Percentiles rank a stretch among this genome's conserved stretches.
phyloP scores from a whole-genome alignment of 2,888 invertebrate species.

The Schizaphis graminum region DNA sequence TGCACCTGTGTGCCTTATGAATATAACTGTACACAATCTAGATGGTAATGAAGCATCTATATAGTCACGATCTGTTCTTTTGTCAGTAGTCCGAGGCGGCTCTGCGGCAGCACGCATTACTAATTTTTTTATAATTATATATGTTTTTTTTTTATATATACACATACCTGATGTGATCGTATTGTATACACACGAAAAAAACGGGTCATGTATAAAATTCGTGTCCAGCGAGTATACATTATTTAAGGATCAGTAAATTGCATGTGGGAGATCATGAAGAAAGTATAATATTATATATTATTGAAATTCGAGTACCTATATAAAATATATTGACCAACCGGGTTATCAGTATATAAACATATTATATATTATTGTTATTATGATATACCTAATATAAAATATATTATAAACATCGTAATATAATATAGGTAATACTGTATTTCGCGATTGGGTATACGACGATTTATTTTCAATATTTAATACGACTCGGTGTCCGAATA shows the following conservation, averaged over 20 bases:
- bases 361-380: neutral
- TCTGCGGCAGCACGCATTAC: conserved; percentile 53
- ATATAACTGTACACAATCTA: conserved; percentile 56
- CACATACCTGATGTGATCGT: conserved; percentile 11
- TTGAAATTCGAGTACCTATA: conserved; percentile 27
- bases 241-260: conserved; percentile 42
- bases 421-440: neutral
- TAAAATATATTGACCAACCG: neutral
- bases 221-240: conserved; percentile 34
- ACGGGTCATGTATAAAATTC: conserved; percentile 54
- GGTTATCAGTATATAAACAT: neutral
- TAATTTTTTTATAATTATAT: conserved; percentile 64
- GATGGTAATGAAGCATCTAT: conserved; percentile 61
- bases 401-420: neutral
- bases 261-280: conserved; percentile 30
- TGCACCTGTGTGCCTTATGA: conserved; percentile 50
- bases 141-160: neutral
- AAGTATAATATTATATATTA: conserved; percentile 30
- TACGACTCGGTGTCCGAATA: neutral
- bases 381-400: neutral
- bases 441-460: neutral
- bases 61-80: conserved; percentile 57
- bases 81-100: conserved; percentile 60
- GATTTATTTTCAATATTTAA: neutral
- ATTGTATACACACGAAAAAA: conserved; percentile 18